A percentile compares a stretch with the other conserved stretches of the same genome.
Evolutionary conservation across 2,797 vertebrate species (phyloP).

Genomic region (Semaprochilodus insignis): DNA sequence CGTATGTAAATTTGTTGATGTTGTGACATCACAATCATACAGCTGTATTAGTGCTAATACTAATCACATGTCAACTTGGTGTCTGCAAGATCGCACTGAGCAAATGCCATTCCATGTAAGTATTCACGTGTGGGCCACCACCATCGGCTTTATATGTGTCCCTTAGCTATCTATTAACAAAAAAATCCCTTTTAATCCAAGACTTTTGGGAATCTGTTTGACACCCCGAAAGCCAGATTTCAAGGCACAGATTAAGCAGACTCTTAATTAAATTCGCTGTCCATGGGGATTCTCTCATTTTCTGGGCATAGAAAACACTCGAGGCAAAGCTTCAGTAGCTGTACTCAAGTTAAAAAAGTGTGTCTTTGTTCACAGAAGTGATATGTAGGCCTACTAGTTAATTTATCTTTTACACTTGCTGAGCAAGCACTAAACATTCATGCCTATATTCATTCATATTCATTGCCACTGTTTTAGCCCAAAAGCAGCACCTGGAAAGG

Average conservation of each 20-base stretch:
- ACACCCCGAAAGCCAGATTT: conserved; percentile 23
- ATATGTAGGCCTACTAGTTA: background rate
- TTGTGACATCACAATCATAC: too few relatives aligned
- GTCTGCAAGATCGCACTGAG: background rate
- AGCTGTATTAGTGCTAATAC: too few relatives aligned
- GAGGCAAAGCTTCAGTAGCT: conserved; percentile 11
- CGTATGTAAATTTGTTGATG: too few relatives aligned
- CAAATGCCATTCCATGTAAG: background rate
- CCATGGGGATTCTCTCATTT: conserved; percentile 3
- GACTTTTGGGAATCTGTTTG: conserved; percentile 11
- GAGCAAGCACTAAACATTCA: conserved; percentile 1
- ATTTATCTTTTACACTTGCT: conserved; percentile 14
- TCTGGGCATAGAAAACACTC: background rate
- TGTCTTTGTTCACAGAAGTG: conserved; percentile 9
- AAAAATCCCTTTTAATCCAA: background rate
- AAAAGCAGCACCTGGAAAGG: conserved; percentile 5
- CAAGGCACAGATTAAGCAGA: conserved; percentile 9
- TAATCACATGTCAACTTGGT: background rate
- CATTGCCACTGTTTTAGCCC: conserved; percentile 1
- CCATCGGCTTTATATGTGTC: background rate
- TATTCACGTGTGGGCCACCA: background rate
- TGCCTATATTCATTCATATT: conserved; percentile 11
- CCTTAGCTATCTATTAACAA: background rate
- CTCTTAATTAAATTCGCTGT: conserved; percentile 4
- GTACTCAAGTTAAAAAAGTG: conserved; percentile 10